Base-by-base conservation (phyloP, 2,797 vertebrate genomes). In the Chiroxiphia lanceolata region DNA sequence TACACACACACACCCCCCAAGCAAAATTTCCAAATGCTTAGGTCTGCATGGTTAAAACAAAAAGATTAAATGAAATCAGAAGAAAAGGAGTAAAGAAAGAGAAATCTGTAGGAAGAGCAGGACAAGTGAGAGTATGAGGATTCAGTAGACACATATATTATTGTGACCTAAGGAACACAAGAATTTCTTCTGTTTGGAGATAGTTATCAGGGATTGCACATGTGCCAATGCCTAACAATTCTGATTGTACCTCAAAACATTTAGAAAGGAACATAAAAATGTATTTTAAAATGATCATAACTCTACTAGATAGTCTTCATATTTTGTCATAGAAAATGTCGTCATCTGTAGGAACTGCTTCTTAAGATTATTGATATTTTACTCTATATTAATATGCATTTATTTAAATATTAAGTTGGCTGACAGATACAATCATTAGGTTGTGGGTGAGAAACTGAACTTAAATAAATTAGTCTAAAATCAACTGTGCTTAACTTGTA, bases 401-500 rank as follows among this genome's bases (percentile, higher is more conserved):
- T 77, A 64, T 68, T 12, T 63, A 91, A 89, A 89, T 85, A 88
- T 59, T 38, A 69, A 65, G 31, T 36, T 90, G 34, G 31, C 50
- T 94, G 87, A 74, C 15, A 94, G 47, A 45, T 64, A 60, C 36
- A 68, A 29, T 33, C 15, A 29, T 86, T 74, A 89, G 8, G 50
- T 63, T 91, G 78, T 45, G 38, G 38, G 25, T 81, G 70, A 97
- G 93, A 96, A 91, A 69, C 1, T 61, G 29, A 96, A 93, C 31
- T 82, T 79, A 94, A 90, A 90, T 47, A 94, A 95, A 91, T 87
- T 9, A 88, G 50, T 85, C 31, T 68, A 85, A 96, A 92, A 63
- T 78, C 56, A 93, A 50, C 53, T 94, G 10, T 38, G 16, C 14
- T 95, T 88, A 91, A 75, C 54, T 88, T 94, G 22, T 90, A 84